Evolutionary conservation across 2,113 vertebrate species (phyloP).

Genomic region (Actinemys pallida): DNA sequence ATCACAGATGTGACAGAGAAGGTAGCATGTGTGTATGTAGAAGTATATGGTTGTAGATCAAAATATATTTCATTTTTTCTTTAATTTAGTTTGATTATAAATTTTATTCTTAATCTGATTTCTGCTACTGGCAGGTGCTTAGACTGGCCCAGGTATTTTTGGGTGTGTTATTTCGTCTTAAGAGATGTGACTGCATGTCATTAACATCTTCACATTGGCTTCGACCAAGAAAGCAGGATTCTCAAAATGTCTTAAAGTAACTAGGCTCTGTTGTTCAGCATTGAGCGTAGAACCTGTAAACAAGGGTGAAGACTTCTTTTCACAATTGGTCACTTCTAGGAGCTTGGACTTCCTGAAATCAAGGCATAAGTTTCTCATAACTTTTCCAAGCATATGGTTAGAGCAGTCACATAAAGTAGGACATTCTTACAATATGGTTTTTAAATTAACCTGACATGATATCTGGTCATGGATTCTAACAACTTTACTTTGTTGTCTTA

Average conservation of each 20-base stretch:
- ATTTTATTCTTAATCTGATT: neutral
- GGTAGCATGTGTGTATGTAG: neutral
- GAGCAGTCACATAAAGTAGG: rapidly evolving
- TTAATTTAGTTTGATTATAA: neutral
- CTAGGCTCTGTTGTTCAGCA: neutral
- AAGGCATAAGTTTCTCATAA: neutral
- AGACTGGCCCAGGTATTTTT: neutral
- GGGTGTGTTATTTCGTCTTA: neutral
- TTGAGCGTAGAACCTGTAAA: neutral
- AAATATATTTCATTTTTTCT: neutral
- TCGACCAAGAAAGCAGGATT: neutral
- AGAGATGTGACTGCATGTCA: neutral
- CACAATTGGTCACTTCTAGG: neutral
- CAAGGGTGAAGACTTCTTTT: neutral
- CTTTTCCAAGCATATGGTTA: neutral
- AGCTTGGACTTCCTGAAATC: neutral
- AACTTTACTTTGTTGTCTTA: neutral
- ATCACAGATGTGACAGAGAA: neutral
- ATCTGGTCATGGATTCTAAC: neutral
- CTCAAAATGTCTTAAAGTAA: neutral
- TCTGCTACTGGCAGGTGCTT: neutral
- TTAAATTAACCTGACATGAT: neutral
- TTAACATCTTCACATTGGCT: neutral
- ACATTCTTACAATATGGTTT: neutral
- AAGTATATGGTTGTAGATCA: neutral